A percentile compares a stretch with the other conserved stretches of the same genome.
These are phyloP conservation scores for Calameuta idolon DNA, from an alignment of 2,888 invertebrate genomes.

Conservation along the genomic window DNA sequence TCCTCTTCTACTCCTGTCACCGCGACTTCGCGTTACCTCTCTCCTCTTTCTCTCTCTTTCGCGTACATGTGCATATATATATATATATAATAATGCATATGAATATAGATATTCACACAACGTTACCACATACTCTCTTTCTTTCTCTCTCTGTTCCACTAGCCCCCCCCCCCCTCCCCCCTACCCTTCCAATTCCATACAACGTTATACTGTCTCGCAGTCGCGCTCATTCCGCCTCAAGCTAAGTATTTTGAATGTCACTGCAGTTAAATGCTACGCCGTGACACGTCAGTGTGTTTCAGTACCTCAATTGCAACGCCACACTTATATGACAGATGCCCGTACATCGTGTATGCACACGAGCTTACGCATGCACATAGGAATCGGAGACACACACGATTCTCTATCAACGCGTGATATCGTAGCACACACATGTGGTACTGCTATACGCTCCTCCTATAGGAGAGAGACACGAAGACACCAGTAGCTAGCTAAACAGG, in stretches of 20 bases:
- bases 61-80: background rate
- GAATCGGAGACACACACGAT: constrained; percentile 8
- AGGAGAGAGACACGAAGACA: background rate
- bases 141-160: constrained; percentile 61
- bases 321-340: background rate
- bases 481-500: background rate
- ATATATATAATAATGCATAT: background rate
- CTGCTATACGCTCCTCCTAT: background rate
- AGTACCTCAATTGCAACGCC: constrained; percentile 10
- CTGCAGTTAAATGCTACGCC: constrained; percentile 34
- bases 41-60: background rate
- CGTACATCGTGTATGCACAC: background rate
- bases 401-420: background rate
- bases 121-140: constrained; percentile 58
- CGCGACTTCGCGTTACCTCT: background rate
- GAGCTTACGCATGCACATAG: background rate
- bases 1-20: background rate
- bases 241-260: constrained; percentile 45
- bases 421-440: background rate
- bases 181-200: constrained; percentile 2
- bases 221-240: constrained; percentile 14
- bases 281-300: constrained; percentile 13
- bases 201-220: constrained; percentile 12
- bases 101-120: constrained; percentile 46
- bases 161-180: constrained; percentile 28